Evolutionary conservation across 2,888 invertebrate species (phyloP).

Genomic region (Acrocyrtus sp.): DNA sequence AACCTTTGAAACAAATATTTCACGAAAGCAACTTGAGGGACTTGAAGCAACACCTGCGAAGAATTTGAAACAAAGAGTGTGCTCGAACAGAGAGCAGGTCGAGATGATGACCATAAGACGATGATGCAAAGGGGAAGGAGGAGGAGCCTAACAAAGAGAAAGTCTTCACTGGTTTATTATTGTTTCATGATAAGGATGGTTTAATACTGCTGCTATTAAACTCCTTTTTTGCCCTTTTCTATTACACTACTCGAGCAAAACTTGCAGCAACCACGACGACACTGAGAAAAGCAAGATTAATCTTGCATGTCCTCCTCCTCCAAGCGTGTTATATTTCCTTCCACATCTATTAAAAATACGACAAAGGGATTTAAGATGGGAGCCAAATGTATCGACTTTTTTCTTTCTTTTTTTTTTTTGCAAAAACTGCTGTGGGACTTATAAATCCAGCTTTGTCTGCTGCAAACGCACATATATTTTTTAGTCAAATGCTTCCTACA

Average conservation of each 20-base stretch:
- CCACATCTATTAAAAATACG: constrained; percentile 13
- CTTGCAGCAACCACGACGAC: not conserved
- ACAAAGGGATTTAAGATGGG: not conserved
- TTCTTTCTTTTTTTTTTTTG: not conserved
- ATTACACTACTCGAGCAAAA: not conserved
- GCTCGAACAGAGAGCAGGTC: too few relatives aligned
- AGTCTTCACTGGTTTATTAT: constrained; percentile 40
- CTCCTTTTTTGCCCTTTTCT: not conserved
- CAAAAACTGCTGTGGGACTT: not conserved
- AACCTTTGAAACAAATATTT: too few relatives aligned
- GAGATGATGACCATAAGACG: constrained; percentile 40
- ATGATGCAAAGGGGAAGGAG: constrained; percentile 17
- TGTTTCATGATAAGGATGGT: constrained; percentile 22
- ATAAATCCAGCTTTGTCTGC: constrained; percentile 21
- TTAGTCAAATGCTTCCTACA: too few relatives aligned
- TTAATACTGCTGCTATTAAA: not conserved
- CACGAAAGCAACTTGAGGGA: too few relatives aligned
- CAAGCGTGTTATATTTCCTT: constrained; percentile 1
- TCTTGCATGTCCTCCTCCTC: constrained; percentile 52
- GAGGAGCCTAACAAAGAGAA: constrained; percentile 47
- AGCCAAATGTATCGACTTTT: not conserved
- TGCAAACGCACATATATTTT: too few relatives aligned
- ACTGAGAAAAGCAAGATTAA: constrained; percentile 37
- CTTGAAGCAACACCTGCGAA: too few relatives aligned
- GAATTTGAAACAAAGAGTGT: too few relatives aligned